A percentile compares a stretch with the other conserved stretches of the same genome.
Conservation (phyloP, 1,140 invertebrate genomes). For the Nephila pilipes region DNA sequence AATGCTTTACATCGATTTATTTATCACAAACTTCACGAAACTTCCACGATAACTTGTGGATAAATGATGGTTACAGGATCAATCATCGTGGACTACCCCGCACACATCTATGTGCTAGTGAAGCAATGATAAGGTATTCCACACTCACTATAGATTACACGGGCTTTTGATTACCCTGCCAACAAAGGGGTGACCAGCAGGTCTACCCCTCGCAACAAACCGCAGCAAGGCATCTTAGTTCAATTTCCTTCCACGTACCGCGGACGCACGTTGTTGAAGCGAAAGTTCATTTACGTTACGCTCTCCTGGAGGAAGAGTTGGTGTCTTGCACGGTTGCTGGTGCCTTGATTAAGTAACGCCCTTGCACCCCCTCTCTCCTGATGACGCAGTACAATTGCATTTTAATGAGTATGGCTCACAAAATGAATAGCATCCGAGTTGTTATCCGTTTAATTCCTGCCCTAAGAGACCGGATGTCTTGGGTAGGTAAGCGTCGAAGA, state of each 20-base stretch:
- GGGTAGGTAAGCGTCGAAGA: background rate
- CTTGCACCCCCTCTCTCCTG: background rate
- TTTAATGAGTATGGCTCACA: slow-evolving; percentile 20
- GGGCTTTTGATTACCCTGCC: background rate
- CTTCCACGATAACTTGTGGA: background rate
- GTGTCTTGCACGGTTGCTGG: background rate
- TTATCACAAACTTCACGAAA: background rate
- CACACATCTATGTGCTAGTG: background rate
- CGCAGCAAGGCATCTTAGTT: background rate
- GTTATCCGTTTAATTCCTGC: slow-evolving; percentile 39
- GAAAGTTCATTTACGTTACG: slow-evolving; percentile 33
- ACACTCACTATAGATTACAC: background rate
- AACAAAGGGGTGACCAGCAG: slow-evolving; percentile 15
- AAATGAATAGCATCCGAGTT: slow-evolving; percentile 21
- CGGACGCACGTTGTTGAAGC: background rate
- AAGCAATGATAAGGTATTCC: slow-evolving; percentile 6
- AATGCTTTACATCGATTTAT: too few relatives aligned
- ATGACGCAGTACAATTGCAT: slow-evolving; percentile 47
- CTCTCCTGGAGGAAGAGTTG: background rate
- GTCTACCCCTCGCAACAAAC: background rate
- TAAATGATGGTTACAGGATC: background rate
- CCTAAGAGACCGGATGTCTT: background rate
- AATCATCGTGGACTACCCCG: background rate
- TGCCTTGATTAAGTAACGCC: slow-evolving; percentile 54
- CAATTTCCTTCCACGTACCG: slow-evolving; percentile 51